Percentiles rank a stretch among this genome's conserved stretches.
These are phyloP conservation scores for Perithous albicinctus DNA, from an alignment of 2,888 invertebrate genomes.

Conservation along the genomic window DNA sequence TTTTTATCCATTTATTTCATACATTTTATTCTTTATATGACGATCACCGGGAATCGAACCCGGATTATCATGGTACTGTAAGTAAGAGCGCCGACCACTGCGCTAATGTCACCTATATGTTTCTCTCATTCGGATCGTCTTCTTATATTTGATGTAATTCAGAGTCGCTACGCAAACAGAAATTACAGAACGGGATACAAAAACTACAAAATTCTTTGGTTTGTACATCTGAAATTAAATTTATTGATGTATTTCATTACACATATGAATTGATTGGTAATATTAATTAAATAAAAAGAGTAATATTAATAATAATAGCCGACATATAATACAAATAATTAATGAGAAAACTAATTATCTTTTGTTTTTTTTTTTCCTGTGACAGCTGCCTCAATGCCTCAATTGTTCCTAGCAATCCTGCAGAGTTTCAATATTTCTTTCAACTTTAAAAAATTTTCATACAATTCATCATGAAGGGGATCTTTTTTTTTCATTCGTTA, in stretches of 20 bases:
- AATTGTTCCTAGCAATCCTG: constrained; percentile 83
- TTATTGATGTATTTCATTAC: constrained; percentile 81
- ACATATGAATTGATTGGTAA: constrained; percentile 78
- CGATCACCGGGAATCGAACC: no score
- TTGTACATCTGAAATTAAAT: constrained; percentile 68
- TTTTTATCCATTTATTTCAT: no score
- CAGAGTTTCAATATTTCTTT: constrained; percentile 78
- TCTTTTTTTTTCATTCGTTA: constrained; percentile 35
- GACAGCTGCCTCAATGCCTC: constrained; percentile 85
- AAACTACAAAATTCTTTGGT: neutral
- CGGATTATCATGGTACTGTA: no score
- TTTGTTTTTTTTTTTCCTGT: constrained; percentile 78
- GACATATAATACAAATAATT: constrained; percentile 83
- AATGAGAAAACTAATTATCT: constrained; percentile 83
- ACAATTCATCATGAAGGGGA: constrained; percentile 31
- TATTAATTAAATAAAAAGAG: constrained; percentile 79
- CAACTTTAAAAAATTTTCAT: constrained; percentile 45
- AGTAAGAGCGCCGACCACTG: no score
- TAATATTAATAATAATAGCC: constrained; percentile 80
- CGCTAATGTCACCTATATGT: no score
- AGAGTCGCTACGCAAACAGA: no score
- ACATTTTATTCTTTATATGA: no score
- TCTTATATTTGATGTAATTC: no score
- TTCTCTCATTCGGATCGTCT: no score
- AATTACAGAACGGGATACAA: no score